Percentiles rank a stretch among this genome's conserved stretches.
phyloP scores from a whole-genome alignment of 1,140 invertebrate species.

The Frieseomelitta varia region DNA sequence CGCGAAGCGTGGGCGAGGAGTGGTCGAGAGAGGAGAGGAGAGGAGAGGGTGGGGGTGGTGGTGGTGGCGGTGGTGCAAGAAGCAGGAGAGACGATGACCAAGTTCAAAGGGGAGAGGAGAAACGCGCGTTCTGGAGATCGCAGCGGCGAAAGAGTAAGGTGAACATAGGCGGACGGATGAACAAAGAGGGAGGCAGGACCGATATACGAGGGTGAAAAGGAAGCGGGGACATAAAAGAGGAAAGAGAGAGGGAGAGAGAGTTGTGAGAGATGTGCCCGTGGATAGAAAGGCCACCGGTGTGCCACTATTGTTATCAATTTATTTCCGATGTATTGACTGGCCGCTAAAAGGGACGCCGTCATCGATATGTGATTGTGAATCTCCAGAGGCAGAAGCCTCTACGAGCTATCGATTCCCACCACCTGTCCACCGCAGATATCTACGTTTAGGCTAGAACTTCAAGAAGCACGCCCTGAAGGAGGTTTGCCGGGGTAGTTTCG shows the following conservation, averaged over 20 bases:
- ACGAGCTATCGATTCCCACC: constrained; percentile 49
- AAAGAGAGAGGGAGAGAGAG: background rate
- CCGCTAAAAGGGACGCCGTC: constrained; percentile 44
- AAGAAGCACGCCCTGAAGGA: background rate
- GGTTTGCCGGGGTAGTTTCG: background rate
- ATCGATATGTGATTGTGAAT: constrained; percentile 45
- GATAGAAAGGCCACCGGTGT: constrained; percentile 43
- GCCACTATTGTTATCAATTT: constrained; percentile 61
- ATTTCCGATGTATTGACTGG: constrained; percentile 59
- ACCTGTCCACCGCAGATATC: constrained; percentile 38
- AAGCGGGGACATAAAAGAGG: constrained; percentile 33
- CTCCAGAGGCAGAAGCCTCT: constrained; percentile 24
- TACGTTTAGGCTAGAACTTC: background rate
- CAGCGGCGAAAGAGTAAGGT: background rate
- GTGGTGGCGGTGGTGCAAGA: too few relatives aligned
- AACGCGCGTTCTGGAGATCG: background rate
- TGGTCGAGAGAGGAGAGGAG: too few relatives aligned
- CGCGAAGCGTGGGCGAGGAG: background rate
- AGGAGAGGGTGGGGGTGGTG: too few relatives aligned
- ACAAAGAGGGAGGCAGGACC: constrained; percentile 9
- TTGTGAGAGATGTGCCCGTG: constrained; percentile 18
- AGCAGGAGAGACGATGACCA: background rate
- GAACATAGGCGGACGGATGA: background rate
- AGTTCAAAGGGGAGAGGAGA: background rate
- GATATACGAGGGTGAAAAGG: constrained; percentile 14